Conservation (phyloP, 2,113 vertebrate species). For the Callithrix jacchus region DNA sequence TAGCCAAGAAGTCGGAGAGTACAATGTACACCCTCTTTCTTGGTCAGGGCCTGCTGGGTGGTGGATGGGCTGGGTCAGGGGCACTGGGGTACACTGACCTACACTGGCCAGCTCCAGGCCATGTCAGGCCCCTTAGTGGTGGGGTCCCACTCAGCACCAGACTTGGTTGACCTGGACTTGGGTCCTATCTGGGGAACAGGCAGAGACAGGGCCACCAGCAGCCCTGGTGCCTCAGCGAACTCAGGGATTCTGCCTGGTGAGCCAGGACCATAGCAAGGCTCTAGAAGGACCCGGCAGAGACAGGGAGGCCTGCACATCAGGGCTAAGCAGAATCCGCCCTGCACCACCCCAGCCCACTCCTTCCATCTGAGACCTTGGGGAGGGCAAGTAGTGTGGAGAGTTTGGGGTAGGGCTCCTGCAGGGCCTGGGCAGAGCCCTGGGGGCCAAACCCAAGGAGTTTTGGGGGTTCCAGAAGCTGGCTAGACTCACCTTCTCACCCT, state of each 20-base stretch:
- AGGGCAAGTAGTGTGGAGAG: background rate
- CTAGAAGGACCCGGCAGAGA: background rate
- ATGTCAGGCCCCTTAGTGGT: background rate
- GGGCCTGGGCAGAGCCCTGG: background rate
- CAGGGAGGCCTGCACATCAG: fast-evolving
- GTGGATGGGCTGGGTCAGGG: fast-evolving
- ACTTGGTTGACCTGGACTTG: background rate
- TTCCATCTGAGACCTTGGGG: background rate
- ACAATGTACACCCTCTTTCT: background rate
- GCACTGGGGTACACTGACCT: background rate
- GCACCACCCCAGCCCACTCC: background rate
- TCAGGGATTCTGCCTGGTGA: background rate
- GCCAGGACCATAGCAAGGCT: background rate
- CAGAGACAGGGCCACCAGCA: background rate
- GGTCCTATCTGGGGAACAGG: background rate
- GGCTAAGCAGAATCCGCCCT: too few species aligned
- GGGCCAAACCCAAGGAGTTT: background rate
- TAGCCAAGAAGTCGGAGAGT: background rate
- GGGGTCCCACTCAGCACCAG: background rate
- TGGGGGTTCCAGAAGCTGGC: background rate
- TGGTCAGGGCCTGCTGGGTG: background rate
- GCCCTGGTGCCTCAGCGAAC: background rate
- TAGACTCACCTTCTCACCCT: background rate
- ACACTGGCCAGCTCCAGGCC: background rate
- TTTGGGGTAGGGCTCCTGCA: background rate